Conservation (phyloP, 1,140 invertebrate genomes). For the Eriocheir sinensis region DNA sequence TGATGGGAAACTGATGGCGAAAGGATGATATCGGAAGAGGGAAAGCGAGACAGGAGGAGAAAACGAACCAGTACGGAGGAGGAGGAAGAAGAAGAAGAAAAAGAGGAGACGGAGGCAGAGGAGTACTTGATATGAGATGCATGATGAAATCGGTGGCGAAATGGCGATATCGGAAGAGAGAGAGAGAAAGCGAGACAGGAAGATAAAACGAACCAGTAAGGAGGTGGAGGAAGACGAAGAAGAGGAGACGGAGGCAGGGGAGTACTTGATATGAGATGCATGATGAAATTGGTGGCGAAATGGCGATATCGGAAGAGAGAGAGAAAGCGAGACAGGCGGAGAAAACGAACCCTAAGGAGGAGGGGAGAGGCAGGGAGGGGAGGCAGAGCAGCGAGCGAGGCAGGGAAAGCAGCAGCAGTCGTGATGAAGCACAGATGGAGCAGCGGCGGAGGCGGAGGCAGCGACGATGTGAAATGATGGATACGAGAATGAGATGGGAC, state of each 20-base stretch:
- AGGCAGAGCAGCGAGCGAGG: neutral
- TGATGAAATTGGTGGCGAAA: no score
- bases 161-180: neutral
- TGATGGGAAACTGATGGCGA: no score
- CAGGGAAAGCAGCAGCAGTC: neutral
- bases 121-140: no score
- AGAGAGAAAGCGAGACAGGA: neutral
- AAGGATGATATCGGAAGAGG: neutral
- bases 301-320: no score
- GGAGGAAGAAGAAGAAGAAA: neutral
- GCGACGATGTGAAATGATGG: no score
- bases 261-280: no score
- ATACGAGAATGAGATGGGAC: neutral
- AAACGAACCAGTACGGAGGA: neutral
- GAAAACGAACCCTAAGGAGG: no score
- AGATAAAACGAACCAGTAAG: neutral
- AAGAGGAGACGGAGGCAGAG: neutral
- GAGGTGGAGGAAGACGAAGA: neutral
- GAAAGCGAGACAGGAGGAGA: neutral
- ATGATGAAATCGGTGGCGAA: no score
- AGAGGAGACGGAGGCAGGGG: neutral
- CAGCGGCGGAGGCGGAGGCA: no score
- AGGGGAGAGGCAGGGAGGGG: neutral
- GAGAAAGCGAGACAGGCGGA: no score
- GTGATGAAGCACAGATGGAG: no score